Evolutionary conservation across 1,140 invertebrate species (phyloP), one percentile per base, ranked within the genome.

Genomic region (Fopius arisanus): DNA sequence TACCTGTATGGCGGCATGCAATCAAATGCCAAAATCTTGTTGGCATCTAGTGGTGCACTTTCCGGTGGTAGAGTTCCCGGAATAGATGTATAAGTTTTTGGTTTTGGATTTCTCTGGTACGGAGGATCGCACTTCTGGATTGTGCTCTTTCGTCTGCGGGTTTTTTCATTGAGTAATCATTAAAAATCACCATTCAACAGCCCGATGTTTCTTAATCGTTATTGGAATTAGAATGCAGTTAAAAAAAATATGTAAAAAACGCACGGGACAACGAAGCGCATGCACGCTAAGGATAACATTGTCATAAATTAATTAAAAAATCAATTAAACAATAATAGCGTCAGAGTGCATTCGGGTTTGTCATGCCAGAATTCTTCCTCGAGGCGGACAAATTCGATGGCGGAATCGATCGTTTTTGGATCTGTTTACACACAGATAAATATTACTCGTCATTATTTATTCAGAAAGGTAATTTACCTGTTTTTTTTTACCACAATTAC

Each of bases 41-140:
- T 93, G 65, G 92, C 92, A 80, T 90, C 92, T 79, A 95, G 85
- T 26, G 92, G 92, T 70, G 91, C 91, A 51, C 86, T 86, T 83
- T 95, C 94, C 80, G 94, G 92, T 80, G 89, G 88, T 74, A 86
- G 86, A 70, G 88, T 88, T 2, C 82, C 84, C 70, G 90, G 89
- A n/a, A 92, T 88, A 26, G 83, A 86, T 40, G 88, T 86, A 86
- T 92, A 93, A 78, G 90, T 92, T 88, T 95, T 95, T 66, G 91
- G 90, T 74, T 92, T 91, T 23, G 93, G 93, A 82, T 95, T 94
- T 90, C 95, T 96, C 79, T 91, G 90, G 88, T 95, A 96, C 37
- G 94, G 93, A 74, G 93, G 92, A 85, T 96, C 94, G 86, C 94
- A 95, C 85, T 95, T 96, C 80, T 94, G 93, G 85, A 95, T 90